These are phyloP conservation scores for Pollenia labialis DNA, from an alignment of 2,888 invertebrate species.

Conservation along the genomic window DNA sequence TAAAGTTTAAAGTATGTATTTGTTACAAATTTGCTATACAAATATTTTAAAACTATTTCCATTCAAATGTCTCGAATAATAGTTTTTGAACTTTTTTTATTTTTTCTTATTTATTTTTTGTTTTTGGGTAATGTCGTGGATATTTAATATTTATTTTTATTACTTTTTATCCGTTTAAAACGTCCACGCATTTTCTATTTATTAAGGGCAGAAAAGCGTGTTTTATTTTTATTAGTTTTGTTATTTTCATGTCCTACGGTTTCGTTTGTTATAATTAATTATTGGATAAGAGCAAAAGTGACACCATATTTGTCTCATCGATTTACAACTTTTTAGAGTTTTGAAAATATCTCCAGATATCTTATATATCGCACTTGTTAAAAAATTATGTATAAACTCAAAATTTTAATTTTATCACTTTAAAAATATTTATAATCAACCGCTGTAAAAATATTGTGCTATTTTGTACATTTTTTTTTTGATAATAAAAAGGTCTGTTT, in stretches of 20 bases:
- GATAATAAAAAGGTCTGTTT: no score
- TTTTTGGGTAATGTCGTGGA: not conserved
- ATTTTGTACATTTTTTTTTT: no score
- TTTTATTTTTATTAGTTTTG: constrained; percentile 57
- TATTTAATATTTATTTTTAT: constrained; percentile 28
- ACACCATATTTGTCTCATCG: no score
- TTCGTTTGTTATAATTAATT: constrained; percentile 4
- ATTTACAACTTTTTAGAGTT: no score
- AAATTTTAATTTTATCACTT: no score
- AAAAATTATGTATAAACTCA: no score
- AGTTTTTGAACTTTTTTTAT: not conserved
- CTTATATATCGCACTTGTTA: no score
- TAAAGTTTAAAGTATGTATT: constrained; percentile 15
- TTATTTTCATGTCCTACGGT: constrained; percentile 31
- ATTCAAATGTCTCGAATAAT: constrained; percentile 2
- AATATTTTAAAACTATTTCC: constrained; percentile 8
- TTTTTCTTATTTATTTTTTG: no score
- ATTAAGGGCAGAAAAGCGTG: constrained; percentile 47
- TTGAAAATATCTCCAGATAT: no score
- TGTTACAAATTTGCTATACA: not conserved
- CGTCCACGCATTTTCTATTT: constrained; percentile 26
- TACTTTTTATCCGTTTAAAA: constrained; percentile 25
- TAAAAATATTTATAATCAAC: no score
- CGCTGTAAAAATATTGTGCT: no score
- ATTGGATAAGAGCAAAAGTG: not conserved